Base-by-base conservation (phyloP, 2,797 vertebrate species). In the Sebastes baramenuke region DNA sequence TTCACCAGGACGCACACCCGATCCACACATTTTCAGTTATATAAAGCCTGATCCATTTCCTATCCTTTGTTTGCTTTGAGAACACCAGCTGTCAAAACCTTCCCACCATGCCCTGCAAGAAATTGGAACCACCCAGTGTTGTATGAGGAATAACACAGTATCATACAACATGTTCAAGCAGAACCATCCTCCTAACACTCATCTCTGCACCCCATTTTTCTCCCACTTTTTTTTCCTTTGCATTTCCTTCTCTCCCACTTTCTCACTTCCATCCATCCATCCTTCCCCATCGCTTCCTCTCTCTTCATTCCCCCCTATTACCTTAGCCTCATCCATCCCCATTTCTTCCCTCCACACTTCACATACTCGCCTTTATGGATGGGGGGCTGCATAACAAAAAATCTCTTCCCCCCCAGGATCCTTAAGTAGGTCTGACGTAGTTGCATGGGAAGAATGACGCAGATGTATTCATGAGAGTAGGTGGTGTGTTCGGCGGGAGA, bases 391-490 rank as follows among this genome's bases (percentile, higher is more conserved):
- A 36, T 67, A 62, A 72, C 81, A 81, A 84, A 82, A 62, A 62
- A 80, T 72, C 25, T 12, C 14, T 12, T 24, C 74, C 62, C 82
- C 79, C 80, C 49, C 49, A 61, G 81, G 83, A 88, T 83, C 73
- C 30, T 82, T 84, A 90, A 92, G 83, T 74, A 80, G 85, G 86
- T 83, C 85, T 93, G 93, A 94, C 84, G 92, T 90, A 81, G 77
- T 32, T 79, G 72, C 80, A 80, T 36, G 32, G 72, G 77, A 72
- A 72, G 86, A 87, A 86, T 95, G 94, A 95, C 92, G 87, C 92
- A 93, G 79, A 89, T 87, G 77, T 66, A 72, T 92, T 87, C 70
- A 89, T 85, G 87, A 87, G 87, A 87, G 92, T 69, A 86, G 87
- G 82, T 81, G 86, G 85, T 78, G 82, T 65, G 29, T 72, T 83